Percentiles rank a stretch among this genome's conserved stretches.
Evolutionary conservation across 1,140 invertebrate species (phyloP).

Genomic region (Drosophila nigrodunni): DNA sequence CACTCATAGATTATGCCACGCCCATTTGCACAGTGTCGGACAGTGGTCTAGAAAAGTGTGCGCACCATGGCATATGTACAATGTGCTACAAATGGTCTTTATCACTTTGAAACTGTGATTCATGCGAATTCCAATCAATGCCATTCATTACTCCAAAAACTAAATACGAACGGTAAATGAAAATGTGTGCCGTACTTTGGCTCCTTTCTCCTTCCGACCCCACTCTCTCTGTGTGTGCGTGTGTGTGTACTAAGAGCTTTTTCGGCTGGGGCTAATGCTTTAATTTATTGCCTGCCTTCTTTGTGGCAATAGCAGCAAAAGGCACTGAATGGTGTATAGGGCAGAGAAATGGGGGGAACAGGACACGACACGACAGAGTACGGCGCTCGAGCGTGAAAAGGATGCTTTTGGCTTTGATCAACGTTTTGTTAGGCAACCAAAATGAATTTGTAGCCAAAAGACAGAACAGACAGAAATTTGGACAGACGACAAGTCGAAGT

Average conservation of each 20-base stretch:
- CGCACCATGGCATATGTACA: slow-evolving; percentile 1
- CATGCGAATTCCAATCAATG: slow-evolving; percentile 77
- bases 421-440: slow-evolving; percentile 76
- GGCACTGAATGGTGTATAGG: neutral
- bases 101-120: slow-evolving; percentile 77
- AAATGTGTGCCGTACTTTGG: slow-evolving; percentile 23
- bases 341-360: slow-evolving; percentile 20
- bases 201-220: neutral
- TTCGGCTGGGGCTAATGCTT: slow-evolving; percentile 66
- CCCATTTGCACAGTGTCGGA: slow-evolving; percentile 13
- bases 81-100: slow-evolving; percentile 57
- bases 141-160: slow-evolving; percentile 76
- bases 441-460: slow-evolving; percentile 70
- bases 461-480: slow-evolving; percentile 8
- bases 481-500: neutral
- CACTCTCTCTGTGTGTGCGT: neutral
- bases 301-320: slow-evolving; percentile 45
- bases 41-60: slow-evolving; percentile 11
- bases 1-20: slow-evolving; percentile 39
- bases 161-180: slow-evolving; percentile 71
- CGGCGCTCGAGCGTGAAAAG: slow-evolving; percentile 68
- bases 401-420: slow-evolving; percentile 77
- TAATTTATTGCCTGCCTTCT: slow-evolving; percentile 73
- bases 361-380: slow-evolving; percentile 2
- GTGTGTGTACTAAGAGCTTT: slow-evolving; percentile 67